Base-by-base conservation (phyloP, 2,888 invertebrate species). In the Cheilosia variabilis region DNA sequence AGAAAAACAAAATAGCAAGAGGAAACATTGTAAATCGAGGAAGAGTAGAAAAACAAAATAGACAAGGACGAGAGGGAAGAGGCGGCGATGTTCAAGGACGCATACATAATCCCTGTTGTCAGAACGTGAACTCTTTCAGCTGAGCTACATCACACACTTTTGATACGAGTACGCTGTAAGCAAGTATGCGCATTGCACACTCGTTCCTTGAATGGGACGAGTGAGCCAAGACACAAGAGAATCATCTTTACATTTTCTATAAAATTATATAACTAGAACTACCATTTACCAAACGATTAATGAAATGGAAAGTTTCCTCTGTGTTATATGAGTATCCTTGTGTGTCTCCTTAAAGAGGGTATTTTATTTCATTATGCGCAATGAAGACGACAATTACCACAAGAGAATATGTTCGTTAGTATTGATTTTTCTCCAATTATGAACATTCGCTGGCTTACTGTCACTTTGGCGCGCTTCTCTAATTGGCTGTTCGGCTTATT, bases 401-500 rank as follows among this genome's bases (percentile, higher is more conserved):
- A 37, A 71, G 47, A n/a, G 13, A 13, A 27, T 68, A 27, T 34
- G 15, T 31, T 17, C 15, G 34, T 55, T 53, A 7, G 22, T 17
- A 41, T 69, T 27, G 5, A 19, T 47, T 71, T 17, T 17, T 50
- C 13, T 19, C 7, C 15, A 24, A 22, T 7, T 15, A 3, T 34
- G 6, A 5, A 5, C 43, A 24, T 17, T 65, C 34, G 15, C 24
- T 45, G 13, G 47, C 19, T 19, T 65, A 50, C 41, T 41, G 52
- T 19, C 72, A 57, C 34, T 69, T 57, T 17, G 43, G 43, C 69
- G 68, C 27, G 34, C 27, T 65, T 22, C 57, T 73, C 72, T 78
- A 83, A 83, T 77, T 68, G 68, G 72, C 63, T 83, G 72, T 57
- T 62, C 62, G 63, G 68, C 63, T 83, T 73, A 78, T 83, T 83